A percentile compares a stretch with the other conserved stretches of the same genome.
These are phyloP conservation scores for Halocynthia aurantium DNA, from an alignment of 23 tunicate genomes.

Conservation along the genomic window DNA sequence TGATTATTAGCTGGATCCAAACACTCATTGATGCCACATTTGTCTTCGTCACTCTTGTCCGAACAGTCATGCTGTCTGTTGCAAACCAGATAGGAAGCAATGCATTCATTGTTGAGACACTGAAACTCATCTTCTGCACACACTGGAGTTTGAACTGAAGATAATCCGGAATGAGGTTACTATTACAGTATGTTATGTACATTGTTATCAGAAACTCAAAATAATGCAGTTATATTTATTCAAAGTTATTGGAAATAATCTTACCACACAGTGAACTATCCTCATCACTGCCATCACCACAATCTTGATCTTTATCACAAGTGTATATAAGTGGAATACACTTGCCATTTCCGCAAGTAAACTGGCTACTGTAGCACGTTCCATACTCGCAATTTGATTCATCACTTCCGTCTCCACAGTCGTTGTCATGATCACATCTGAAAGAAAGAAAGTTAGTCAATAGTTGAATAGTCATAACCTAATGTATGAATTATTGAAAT, in stretches of 20 bases:
- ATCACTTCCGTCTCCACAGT: slow-evolving; percentile 80
- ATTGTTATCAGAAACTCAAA: not conserved
- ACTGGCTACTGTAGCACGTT: slow-evolving; percentile 33
- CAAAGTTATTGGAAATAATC: slow-evolving; percentile 11
- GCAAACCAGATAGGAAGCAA: slow-evolving; percentile 40
- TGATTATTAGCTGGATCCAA: slow-evolving; percentile 30
- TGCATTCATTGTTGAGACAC: slow-evolving; percentile 57
- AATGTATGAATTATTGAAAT: not conserved
- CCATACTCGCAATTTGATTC: slow-evolving; percentile 40
- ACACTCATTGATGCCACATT: slow-evolving; percentile 81
- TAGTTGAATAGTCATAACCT: not conserved
- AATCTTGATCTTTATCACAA: slow-evolving; percentile 65
- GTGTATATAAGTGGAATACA: slow-evolving; percentile 42
- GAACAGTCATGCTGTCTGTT: slow-evolving; percentile 50
- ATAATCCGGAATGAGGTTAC: too few species aligned
- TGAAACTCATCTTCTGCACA: slow-evolving; percentile 44
- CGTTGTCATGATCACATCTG: slow-evolving; percentile 83
- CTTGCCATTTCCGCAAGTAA: slow-evolving; percentile 71
- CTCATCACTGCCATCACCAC: slow-evolving; percentile 72
- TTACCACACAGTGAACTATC: slow-evolving; percentile 42
- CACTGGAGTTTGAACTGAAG: too few species aligned
- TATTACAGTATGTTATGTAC: not conserved
- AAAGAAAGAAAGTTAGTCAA: not conserved
- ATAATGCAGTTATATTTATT: not conserved
- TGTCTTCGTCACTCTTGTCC: slow-evolving; percentile 64